Evolutionary conservation across 2,797 vertebrate genomes (phyloP).

Genomic region (Thalassophryne amazonica): DNA sequence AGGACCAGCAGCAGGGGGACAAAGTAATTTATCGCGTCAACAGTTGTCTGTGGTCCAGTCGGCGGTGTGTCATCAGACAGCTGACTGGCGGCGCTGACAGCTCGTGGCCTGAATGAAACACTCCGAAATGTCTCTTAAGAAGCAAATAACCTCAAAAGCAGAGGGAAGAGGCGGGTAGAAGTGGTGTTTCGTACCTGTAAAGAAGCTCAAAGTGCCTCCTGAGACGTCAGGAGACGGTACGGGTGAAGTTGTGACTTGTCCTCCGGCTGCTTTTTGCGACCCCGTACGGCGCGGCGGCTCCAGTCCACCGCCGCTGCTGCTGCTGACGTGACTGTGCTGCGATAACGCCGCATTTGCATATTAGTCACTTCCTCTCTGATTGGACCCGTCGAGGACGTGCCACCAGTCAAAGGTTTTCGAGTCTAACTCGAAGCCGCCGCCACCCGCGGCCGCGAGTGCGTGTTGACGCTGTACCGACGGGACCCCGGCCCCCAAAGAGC

Average conservation of each 20-base stretch:
- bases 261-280: conserved; percentile 79
- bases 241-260: conserved; percentile 75
- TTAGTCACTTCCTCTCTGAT: conserved; percentile 67
- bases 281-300: conserved; percentile 75
- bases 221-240: conserved; percentile 42
- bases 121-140: background rate
- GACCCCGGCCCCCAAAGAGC: too few species aligned
- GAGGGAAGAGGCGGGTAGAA: too few species aligned
- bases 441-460: too few species aligned
- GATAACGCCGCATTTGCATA: conserved; percentile 80
- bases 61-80: conserved; percentile 65
- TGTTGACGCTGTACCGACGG: too few species aligned
- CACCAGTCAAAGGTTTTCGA: background rate
- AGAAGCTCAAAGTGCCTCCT: conserved; percentile 20
- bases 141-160: background rate
- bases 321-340: conserved; percentile 77
- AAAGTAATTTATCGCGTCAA: conserved; percentile 22
- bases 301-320: too few species aligned
- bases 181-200: conserved; percentile 67
- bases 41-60: conserved; percentile 8
- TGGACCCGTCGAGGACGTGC: conserved; percentile 53
- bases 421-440: too few species aligned
- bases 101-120: conserved; percentile 34
- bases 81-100: conserved; percentile 75
- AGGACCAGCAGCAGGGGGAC: background rate